phyloP scores from a whole-genome alignment of 2,113 vertebrate species.

The Plectropomus leopardus region DNA sequence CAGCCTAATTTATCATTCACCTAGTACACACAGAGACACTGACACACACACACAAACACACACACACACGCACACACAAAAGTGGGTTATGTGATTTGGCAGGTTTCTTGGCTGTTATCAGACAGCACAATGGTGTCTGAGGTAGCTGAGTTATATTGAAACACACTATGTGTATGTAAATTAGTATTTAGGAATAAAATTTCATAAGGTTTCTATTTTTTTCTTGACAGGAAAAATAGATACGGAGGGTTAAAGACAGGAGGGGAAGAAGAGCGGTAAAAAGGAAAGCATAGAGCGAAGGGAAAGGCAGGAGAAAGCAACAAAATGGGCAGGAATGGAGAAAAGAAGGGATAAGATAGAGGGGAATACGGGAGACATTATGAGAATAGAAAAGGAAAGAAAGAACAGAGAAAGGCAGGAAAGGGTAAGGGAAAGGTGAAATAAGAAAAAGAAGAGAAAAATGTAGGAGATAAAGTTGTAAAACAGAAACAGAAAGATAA shows the following conservation, averaged over 20 bases:
- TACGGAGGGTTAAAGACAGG: background rate
- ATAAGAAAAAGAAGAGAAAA: background rate
- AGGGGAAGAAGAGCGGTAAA: background rate
- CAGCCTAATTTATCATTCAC: conserved; percentile 73
- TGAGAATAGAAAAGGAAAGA: background rate
- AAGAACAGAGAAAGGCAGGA: background rate
- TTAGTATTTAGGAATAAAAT: conserved; percentile 25
- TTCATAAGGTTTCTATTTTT: conserved; percentile 20
- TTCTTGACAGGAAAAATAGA: background rate
- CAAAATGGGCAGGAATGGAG: no score
- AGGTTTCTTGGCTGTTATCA: conserved; percentile 59
- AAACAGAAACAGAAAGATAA: background rate
- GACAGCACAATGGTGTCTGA: conserved; percentile 49
- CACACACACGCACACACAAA: conserved; percentile 27
- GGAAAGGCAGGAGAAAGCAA: background rate
- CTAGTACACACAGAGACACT: conserved; percentile 23
- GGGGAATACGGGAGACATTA: background rate
- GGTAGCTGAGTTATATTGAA: conserved; percentile 36
- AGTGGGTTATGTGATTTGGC: conserved; percentile 56
- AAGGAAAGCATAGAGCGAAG: background rate
- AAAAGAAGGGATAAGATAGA: background rate
- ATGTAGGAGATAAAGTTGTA: background rate
- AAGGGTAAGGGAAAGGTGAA: background rate
- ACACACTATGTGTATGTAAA: conserved; percentile 60
- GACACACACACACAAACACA: conserved; percentile 24